These are phyloP conservation scores for Melanostoma mellinum DNA, from an alignment of 2,888 invertebrate species.

Conservation along the genomic window DNA sequence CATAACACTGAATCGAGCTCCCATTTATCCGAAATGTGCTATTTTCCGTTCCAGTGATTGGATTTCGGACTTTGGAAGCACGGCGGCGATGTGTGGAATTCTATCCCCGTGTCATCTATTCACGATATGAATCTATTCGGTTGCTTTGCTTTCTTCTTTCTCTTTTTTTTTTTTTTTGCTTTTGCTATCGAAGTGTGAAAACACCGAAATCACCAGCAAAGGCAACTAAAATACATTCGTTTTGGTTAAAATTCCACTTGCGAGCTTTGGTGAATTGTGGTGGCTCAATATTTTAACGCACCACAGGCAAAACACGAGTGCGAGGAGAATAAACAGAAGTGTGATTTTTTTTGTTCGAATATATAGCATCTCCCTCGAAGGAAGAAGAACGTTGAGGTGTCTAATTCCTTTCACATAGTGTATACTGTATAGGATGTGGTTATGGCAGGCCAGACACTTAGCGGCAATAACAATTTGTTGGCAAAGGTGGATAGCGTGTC, in stretches of 20 bases:
- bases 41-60: conserved; percentile 68
- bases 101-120: neutral
- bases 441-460: conserved; percentile 37
- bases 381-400: neutral
- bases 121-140: conserved; percentile 16
- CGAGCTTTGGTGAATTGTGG: conserved; percentile 3
- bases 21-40: conserved; percentile 22
- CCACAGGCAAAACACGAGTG: too few relatives aligned
- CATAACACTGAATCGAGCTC: conserved; percentile 25
- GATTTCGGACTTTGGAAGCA: conserved; percentile 30
- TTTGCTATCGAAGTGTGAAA: conserved; percentile 45
- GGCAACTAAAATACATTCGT: conserved; percentile 21
- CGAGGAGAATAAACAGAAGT: conserved; percentile 1
- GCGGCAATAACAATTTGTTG: conserved; percentile 39
- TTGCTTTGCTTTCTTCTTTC: conserved; percentile 27
- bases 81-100: conserved; percentile 23
- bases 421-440: conserved; percentile 12
- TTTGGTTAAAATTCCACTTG: conserved; percentile 18
- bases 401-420: conserved; percentile 14
- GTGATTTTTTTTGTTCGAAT: conserved; percentile 38
- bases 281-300: neutral
- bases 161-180: too few relatives aligned
- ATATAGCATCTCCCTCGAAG: neutral
- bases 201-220: conserved; percentile 20
- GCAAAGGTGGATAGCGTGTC: neutral